Percentiles rank a stretch among this genome's conserved stretches.
phyloP scores from a whole-genome alignment of 2,113 vertebrate genomes.

The Lepidothrix coronata region DNA sequence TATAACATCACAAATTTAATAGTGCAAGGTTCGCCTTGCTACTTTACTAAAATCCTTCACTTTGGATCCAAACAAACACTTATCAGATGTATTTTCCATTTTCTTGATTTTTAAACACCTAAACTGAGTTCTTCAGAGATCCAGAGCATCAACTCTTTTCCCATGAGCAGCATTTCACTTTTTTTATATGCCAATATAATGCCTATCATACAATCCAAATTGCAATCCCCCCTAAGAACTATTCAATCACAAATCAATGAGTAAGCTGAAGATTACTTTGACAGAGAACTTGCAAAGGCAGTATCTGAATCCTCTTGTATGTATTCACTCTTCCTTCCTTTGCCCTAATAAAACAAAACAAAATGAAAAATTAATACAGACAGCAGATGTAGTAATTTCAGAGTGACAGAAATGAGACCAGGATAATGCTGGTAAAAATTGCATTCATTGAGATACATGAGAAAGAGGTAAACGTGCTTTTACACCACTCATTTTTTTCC shows the following conservation, averaged over 20 bases:
- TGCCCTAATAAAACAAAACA: not conserved
- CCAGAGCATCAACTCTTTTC: not conserved
- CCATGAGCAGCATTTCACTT: not conserved
- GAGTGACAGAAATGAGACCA: not conserved
- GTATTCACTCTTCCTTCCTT: not conserved
- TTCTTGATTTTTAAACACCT: not conserved
- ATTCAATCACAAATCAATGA: not conserved
- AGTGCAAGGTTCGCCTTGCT: not conserved
- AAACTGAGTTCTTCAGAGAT: not conserved
- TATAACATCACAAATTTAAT: not conserved
- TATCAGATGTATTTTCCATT: not conserved
- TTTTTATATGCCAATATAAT: not conserved
- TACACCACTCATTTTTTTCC: not conserved
- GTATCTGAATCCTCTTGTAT: not conserved
- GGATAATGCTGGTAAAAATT: not conserved
- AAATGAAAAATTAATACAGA: not conserved
- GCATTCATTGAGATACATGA: not conserved
- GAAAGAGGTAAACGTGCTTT: not conserved
- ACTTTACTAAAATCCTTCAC: not conserved
- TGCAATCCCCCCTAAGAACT: not conserved
- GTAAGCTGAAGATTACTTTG: not conserved
- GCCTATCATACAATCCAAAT: not conserved
- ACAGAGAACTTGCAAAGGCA: not conserved
- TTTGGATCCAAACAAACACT: not conserved
- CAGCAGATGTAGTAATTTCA: not conserved